Evolutionary conservation across 2,113 vertebrate genomes (phyloP).

Genomic region (Odocoileus virginianus): DNA sequence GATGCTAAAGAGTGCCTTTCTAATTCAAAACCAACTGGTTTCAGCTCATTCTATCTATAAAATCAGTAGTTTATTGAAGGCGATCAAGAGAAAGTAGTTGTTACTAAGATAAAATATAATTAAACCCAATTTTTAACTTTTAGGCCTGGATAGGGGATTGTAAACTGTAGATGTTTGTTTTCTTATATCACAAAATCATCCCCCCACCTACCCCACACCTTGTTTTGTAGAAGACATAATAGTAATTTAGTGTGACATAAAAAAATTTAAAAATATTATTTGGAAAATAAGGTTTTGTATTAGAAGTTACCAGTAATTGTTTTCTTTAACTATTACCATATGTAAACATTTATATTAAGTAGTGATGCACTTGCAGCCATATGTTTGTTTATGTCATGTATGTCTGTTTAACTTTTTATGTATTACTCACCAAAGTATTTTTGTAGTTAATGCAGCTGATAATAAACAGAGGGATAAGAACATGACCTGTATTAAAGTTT

Average conservation of each 20-base stretch:
- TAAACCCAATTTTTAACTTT: not conserved
- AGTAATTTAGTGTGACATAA: slow-evolving; percentile 19
- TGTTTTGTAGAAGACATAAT: not conserved
- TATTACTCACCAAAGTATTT: slow-evolving; percentile 60
- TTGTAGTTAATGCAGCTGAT: slow-evolving; percentile 96
- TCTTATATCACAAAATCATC: not conserved
- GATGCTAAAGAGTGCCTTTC: not conserved
- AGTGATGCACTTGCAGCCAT: not conserved
- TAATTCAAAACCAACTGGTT: slow-evolving; percentile 11
- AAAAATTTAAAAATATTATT: slow-evolving; percentile 17
- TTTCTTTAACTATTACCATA: not conserved
- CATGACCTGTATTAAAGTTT: slow-evolving; percentile 97
- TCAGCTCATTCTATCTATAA: not conserved
- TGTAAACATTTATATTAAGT: not conserved
- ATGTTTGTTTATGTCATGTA: not conserved
- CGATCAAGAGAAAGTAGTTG: not conserved
- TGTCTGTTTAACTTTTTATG: slow-evolving; percentile 18
- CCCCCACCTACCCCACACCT: not conserved
- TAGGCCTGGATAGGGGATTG: not conserved
- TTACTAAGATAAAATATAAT: slow-evolving; percentile 8
- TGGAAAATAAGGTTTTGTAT: slow-evolving; percentile 5
- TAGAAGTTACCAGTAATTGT: not conserved
- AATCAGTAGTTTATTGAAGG: slow-evolving; percentile 13
- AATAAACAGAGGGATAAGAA: slow-evolving; percentile 99
- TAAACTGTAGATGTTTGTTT: not conserved